phyloP scores from a whole-genome alignment of 2,888 invertebrate genomes.

The Didymodactylos carnosus region DNA sequence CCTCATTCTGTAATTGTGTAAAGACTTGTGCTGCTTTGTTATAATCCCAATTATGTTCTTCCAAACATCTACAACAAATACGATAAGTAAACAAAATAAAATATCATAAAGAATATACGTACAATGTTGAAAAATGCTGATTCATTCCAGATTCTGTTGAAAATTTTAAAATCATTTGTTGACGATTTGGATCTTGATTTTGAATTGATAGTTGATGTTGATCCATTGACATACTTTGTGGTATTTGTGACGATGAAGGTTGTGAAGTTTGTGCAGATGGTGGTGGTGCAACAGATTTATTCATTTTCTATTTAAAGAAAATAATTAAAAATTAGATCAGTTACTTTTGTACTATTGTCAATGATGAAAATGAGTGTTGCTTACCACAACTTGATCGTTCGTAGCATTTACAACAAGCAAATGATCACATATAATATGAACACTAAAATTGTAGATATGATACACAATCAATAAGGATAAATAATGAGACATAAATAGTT shows the following conservation, averaged over 20 bases:
- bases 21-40: neutral
- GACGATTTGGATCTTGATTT: no score
- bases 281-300: neutral
- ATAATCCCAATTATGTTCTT: neutral
- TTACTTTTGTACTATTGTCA: no score
- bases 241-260: neutral
- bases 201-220: no score
- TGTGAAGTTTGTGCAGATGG: neutral
- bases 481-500: no score
- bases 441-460: no score
- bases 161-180: neutral
- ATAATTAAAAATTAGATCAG: no score
- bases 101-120: neutral
- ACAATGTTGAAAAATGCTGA: neutral
- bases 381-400: neutral
- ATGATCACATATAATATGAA: neutral
- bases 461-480: no score
- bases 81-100: neutral
- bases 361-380: neutral
- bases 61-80: neutral
- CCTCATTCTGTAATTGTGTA: neutral
- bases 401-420: neutral
- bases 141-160: neutral
- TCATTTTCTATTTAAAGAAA: neutral
- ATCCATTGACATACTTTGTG: no score